Conservation (phyloP, 2,888 invertebrate species). For the Pristionchus maxplancki region DNA sequence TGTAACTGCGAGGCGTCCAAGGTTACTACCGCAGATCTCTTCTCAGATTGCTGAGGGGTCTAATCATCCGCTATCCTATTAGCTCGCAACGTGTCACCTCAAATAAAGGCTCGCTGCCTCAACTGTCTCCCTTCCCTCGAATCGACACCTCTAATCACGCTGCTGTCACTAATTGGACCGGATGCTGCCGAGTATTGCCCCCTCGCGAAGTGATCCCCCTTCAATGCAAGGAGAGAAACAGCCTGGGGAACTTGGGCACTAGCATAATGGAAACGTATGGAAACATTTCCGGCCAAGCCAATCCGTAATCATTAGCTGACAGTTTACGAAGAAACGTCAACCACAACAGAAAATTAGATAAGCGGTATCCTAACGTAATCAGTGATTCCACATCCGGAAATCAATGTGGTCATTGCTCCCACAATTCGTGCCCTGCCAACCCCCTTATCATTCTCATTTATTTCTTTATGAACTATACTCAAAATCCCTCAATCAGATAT, state of each 20-base stretch:
- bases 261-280: not conserved
- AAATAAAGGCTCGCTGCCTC: slow-evolving; percentile 24
- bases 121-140: not conserved
- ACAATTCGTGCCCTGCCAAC: not conserved
- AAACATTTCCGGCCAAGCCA: not conserved
- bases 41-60: slow-evolving; percentile 22
- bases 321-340: not conserved
- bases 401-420: not conserved
- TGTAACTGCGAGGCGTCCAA: slow-evolving; percentile 26
- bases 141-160: slow-evolving; percentile 39
- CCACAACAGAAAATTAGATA: not conserved
- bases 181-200: not conserved
- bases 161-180: slow-evolving; percentile 45
- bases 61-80: not conserved
- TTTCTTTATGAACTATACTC: not conserved
- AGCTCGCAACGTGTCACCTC: slow-evolving; percentile 3
- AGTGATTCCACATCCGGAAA: not conserved
- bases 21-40: not conserved
- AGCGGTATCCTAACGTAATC: not conserved
- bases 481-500: not conserved
- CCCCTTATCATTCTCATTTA: not conserved
- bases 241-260: not conserved
- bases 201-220: not conserved
- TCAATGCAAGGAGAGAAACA: not conserved
- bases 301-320: not conserved